Evolutionary conservation across 2,888 invertebrate genomes (phyloP), one percentile per base, ranked within the genome.

Genomic region (Stenodera caucasica): DNA sequence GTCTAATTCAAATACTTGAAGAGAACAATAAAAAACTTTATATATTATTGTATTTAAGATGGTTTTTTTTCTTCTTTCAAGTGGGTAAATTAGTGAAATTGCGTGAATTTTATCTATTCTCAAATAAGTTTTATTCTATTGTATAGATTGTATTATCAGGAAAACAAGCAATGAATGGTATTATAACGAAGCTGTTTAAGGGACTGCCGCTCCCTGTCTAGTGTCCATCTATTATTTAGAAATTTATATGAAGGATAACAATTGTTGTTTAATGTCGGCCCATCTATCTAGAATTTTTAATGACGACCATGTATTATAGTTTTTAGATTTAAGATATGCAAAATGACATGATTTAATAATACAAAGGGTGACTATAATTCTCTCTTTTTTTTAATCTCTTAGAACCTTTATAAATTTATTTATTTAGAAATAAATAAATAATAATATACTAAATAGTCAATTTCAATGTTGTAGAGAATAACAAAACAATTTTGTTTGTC

Each of bases 201-300:
- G 45, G 61, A 57, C 54, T 57, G 61, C 61, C 61, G 57, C 61
- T 57, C 61, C 61, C 61, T 56, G 52, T 50, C 35, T 56, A 40
- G 57, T 56, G 52, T 50, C 35, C 53, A 40, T 35, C 55, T 59
- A 59, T 55, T 59, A 59, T 59, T 58, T 55, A 37, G 56, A 55
- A 60, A 51, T 53, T 56, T 50, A 60, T 60, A 56, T 56, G 53
- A 60, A 60, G 53, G 49, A 53, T 53, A 56, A 60, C 60, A 60
- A 60, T 56, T 60, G 56, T 60, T 49, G 26, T 55, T 37, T 53
- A 57, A 40, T 45, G 26, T 23, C 21, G 50, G 45, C 8, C 49
- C 57, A 37, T 57, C 57, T 57, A 37, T 57, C 49, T 52, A 40
- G 55, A 50, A 29, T 30, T 56, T 55, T 15, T 55, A 61, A 57